Evolutionary conservation across 2,888 invertebrate genomes (phyloP), one percentile per base, ranked within the genome.

Genomic region (Agonum fuliginosum): DNA sequence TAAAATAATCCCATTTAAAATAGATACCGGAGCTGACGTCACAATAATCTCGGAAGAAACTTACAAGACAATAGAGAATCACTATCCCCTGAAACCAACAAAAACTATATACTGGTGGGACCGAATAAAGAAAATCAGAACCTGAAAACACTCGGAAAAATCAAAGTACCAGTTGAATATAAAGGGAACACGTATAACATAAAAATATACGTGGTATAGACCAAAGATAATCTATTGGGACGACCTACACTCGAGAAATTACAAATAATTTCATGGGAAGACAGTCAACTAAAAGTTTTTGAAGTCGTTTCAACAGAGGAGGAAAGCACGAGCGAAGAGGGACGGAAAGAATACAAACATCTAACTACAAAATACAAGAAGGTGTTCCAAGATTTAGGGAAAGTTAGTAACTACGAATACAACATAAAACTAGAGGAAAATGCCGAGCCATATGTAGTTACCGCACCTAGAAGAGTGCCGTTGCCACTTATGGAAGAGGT

Each of bases 401-500:
- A 80, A 48, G 79, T 81, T 27, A 80, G 80, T 72, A 69, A 69
- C 20, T 71, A 71, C 41, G 30, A 82, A 74, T 81, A 83, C 62
- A 75, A 46, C 6, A 83, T 84, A 8, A 62, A 80, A 67, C n/a
- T n/a, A n/a, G n/a, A n/a, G n/a, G n/a, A n/a, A n/a, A n/a, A n/a
- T n/a, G n/a, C n/a, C n/a, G n/a, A 20, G 65, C 51, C 54, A 83
- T 84, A 3, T 82, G 78, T 78, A 65, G 30, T 83, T 14, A 78
- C 81, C 3, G 74, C 82, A 5, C 84, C 84, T 5, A 79, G 85
- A 72, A 69, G 83, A 27, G 81, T 85, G 6, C 81, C 84, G 2
- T 51, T 86, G 17, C 83, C 85, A 0, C 58, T 84, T 14, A 41
- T 82, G 58, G 62, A 80, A n/a, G n/a, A n/a, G n/a, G n/a, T n/a